phyloP scores from a whole-genome alignment of 2,113 vertebrate genomes.

The Notothenia coriiceps region DNA sequence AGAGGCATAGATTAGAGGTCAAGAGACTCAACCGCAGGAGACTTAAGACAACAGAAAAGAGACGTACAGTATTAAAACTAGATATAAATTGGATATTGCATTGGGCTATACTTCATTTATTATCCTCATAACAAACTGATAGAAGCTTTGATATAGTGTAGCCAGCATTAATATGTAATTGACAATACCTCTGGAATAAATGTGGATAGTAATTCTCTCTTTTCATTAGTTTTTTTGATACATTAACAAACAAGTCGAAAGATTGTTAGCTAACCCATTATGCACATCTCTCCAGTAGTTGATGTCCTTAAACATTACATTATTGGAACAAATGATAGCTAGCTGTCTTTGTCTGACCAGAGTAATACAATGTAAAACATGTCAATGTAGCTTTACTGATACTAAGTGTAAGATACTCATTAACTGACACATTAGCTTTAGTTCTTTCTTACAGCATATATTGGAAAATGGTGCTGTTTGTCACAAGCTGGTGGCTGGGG shows the following conservation, averaged over 20 bases:
- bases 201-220: background rate
- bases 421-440: background rate
- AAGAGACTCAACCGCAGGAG: background rate
- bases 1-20: background rate
- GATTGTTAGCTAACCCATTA: background rate
- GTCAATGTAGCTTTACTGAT: background rate
- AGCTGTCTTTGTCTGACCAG: background rate
- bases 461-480: slow-evolving; percentile 19
- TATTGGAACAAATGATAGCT: background rate
- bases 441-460: background rate
- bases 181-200: background rate
- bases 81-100: background rate
- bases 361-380: background rate
- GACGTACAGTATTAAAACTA: background rate
- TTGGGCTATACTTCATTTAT: background rate
- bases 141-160: background rate
- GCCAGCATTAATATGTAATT: background rate
- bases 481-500: slow-evolving; percentile 11
- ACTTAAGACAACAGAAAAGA: background rate
- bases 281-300: background rate
- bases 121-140: background rate
- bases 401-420: background rate
- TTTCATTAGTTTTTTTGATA: background rate
- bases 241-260: background rate
- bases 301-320: background rate